These are phyloP conservation scores for Ciconia nigra DNA, from an alignment of 2,797 vertebrate genomes.

Conservation along the genomic window DNA sequence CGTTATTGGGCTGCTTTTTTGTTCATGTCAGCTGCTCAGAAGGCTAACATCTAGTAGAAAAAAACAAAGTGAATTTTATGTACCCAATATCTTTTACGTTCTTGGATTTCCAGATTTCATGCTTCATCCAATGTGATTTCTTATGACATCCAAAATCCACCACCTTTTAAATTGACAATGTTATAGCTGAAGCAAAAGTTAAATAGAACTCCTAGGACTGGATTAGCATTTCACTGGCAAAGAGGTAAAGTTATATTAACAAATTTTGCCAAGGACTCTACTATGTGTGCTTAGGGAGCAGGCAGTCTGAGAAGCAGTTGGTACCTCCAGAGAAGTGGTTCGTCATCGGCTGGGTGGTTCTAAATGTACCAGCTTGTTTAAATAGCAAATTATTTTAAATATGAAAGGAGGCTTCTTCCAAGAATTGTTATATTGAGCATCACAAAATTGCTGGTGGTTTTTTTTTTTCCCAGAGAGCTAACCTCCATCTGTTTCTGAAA, in stretches of 20 bases:
- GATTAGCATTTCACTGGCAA: slow-evolving; percentile 40
- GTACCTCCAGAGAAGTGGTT: slow-evolving; percentile 49
- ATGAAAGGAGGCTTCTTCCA: slow-evolving; percentile 46
- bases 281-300: slow-evolving; percentile 35
- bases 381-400: slow-evolving; percentile 62
- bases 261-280: slow-evolving; percentile 49
- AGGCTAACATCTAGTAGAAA: not conserved
- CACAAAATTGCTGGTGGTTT: slow-evolving; percentile 6
- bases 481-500: slow-evolving; percentile 65
- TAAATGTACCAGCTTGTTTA: slow-evolving; percentile 50
- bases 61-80: not conserved
- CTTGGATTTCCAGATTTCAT: slow-evolving; percentile 34
- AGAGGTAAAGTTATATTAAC: slow-evolving; percentile 59
- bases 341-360: not conserved
- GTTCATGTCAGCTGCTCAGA: not conserved
- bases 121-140: not conserved
- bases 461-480: slow-evolving; percentile 19
- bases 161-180: slow-evolving; percentile 1
- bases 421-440: slow-evolving; percentile 51
- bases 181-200: slow-evolving; percentile 42
- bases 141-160: not conserved
- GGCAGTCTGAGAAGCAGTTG: slow-evolving; percentile 1
- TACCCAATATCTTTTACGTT: not conserved
- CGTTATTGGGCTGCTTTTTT: not conserved
- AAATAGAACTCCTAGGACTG: slow-evolving; percentile 17